A percentile compares a stretch with the other conserved stretches of the same genome.
Conservation (phyloP, 2,797 vertebrate genomes). For the Malurus leucopterus region DNA sequence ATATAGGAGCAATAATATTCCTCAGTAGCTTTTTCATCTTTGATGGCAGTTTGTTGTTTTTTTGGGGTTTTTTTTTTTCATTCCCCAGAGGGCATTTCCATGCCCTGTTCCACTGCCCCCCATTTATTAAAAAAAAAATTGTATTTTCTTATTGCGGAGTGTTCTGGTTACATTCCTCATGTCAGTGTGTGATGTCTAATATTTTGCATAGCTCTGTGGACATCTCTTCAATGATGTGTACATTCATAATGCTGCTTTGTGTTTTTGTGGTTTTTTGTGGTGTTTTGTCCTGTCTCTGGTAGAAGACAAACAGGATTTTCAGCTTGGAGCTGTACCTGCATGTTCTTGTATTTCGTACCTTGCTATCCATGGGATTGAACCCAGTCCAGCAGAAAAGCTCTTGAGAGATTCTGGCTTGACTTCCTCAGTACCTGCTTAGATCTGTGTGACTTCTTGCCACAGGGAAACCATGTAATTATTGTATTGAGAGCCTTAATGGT, state of each 20-base stretch:
- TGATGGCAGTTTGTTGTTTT: background rate
- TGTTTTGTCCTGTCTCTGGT: background rate
- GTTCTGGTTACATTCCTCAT: background rate
- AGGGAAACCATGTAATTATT: background rate
- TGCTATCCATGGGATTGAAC: background rate
- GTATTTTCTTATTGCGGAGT: background rate
- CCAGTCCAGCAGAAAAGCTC: background rate
- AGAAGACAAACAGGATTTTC: background rate
- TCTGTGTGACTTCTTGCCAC: background rate
- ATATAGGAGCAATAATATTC: background rate
- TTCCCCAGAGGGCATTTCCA: background rate
- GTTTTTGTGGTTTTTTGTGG: background rate
- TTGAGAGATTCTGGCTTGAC: background rate
- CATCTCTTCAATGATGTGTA: background rate
- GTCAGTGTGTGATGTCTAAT: background rate
- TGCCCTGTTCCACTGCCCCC: background rate
- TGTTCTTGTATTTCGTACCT: background rate
- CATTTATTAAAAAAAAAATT: background rate
- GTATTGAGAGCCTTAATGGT: background rate
- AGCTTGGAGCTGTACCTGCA: fast-evolving
- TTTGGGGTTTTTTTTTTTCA: background rate
- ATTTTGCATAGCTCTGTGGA: background rate
- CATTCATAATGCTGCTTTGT: background rate
- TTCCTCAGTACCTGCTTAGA: background rate
- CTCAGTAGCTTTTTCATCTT: background rate